phyloP scores from a whole-genome alignment of 2,113 vertebrate species.

The Strix aluco region DNA sequence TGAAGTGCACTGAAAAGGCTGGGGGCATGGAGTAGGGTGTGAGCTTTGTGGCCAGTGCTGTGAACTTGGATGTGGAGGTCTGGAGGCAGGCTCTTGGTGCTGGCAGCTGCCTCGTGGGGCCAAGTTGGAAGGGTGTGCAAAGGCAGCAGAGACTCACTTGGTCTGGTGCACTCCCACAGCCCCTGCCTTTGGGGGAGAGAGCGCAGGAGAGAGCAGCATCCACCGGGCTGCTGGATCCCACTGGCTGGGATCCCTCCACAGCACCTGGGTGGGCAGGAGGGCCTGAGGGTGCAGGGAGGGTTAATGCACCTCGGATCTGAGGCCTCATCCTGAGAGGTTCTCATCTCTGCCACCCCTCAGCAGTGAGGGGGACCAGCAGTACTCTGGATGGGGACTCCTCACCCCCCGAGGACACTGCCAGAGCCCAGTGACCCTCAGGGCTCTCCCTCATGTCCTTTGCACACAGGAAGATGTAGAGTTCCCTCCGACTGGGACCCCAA shows the following conservation, averaged over 20 bases:
- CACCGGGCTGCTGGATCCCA: not conserved
- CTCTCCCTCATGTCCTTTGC: not conserved
- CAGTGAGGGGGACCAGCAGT: not conserved
- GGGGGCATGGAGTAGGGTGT: fast-evolving
- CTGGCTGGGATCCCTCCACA: not conserved
- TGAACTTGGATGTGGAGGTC: not conserved
- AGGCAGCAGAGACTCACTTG: not conserved
- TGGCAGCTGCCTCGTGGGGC: not conserved
- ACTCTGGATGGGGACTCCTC: not conserved
- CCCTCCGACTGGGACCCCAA: not conserved
- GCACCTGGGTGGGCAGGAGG: not conserved
- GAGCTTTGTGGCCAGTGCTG: not conserved
- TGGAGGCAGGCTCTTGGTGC: not conserved
- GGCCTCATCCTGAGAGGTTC: not conserved
- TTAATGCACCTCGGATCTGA: not conserved
- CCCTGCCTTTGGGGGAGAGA: not conserved
- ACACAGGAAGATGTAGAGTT: not conserved
- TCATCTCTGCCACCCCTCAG: not conserved
- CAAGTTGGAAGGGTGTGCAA: not conserved
- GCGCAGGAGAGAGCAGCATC: not conserved
- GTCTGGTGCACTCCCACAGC: not conserved
- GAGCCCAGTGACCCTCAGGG: not conserved
- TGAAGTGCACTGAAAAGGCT: not conserved
- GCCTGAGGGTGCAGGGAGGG: no score
- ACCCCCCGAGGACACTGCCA: fast-evolving